Evolutionary conservation across 2,797 vertebrate genomes (phyloP).

Genomic region (Tachyglossus aculeatus): DNA sequence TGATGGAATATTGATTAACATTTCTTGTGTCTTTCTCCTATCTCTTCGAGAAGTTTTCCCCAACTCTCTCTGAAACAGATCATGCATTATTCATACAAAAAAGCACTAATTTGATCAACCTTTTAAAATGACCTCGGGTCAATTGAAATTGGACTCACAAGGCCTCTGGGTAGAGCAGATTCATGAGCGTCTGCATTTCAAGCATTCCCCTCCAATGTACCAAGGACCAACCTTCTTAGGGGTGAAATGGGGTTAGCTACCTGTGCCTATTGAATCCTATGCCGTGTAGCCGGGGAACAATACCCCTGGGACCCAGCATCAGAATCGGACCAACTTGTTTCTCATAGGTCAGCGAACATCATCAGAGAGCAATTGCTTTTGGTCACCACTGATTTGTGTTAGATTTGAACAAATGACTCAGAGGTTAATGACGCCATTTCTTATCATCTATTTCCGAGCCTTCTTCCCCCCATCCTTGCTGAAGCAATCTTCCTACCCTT

Average conservation of each 20-base stretch:
- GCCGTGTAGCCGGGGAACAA: neutral
- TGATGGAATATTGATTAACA: slow-evolving; percentile 60
- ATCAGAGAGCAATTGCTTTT: slow-evolving; percentile 5
- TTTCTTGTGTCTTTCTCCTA: slow-evolving; percentile 37
- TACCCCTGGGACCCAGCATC: neutral
- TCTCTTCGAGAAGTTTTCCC: slow-evolving; percentile 43
- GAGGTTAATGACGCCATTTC: neutral
- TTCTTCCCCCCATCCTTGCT: neutral
- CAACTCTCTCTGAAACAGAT: slow-evolving; percentile 33
- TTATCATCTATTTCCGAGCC: neutral
- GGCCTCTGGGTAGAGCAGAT: neutral
- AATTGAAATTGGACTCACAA: slow-evolving; percentile 38
- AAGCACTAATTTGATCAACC: slow-evolving; percentile 8
- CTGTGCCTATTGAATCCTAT: neutral
- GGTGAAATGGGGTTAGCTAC: neutral
- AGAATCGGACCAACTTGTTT: neutral
- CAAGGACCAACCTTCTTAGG: neutral
- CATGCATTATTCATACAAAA: slow-evolving; percentile 44
- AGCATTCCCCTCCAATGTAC: slow-evolving; percentile 9
- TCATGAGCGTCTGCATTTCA: neutral
- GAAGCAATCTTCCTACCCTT: neutral
- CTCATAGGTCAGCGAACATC: slow-evolving; percentile 6
- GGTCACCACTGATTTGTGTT: neutral
- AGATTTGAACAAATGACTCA: slow-evolving; percentile 9
- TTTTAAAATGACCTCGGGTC: slow-evolving; percentile 29